Conservation (phyloP, 2,113 vertebrate genomes). For the Sinocyclocheilus anophthalmus region DNA sequence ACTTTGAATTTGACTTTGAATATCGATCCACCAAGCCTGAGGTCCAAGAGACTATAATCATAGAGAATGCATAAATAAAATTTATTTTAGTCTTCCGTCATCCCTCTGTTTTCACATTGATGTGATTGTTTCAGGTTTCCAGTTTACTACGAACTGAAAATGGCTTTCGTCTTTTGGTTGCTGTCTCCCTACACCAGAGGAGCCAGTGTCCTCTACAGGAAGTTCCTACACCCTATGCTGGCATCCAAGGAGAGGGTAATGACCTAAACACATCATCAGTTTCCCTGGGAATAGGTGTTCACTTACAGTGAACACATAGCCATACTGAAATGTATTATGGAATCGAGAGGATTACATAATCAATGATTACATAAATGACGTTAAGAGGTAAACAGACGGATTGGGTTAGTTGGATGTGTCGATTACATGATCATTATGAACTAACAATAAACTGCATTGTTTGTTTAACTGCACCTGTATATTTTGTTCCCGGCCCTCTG, state of each 20-base stretch:
- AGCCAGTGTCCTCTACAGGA: conserved; percentile 86
- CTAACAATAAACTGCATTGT: not conserved
- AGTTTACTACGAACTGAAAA: conserved; percentile 86
- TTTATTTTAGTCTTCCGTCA: not conserved
- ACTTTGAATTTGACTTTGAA: not conserved
- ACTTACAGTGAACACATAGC: not conserved
- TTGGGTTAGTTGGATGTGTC: not conserved
- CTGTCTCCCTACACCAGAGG: conserved; percentile 87
- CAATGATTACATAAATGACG: conserved; percentile 10
- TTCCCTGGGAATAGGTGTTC: conserved; percentile 6
- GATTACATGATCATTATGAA: not conserved
- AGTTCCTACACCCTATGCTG: conserved; percentile 86
- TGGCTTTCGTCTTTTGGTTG: conserved; percentile 88
- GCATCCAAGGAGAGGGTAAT: conserved; percentile 87
- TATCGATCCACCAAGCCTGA: not conserved
- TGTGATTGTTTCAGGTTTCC: conserved; percentile 78
- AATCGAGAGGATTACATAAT: conserved; percentile 12
- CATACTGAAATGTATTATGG: conserved; percentile 1
- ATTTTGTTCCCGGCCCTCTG: not conserved
- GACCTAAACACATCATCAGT: conserved; percentile 27
- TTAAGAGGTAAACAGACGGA: not conserved
- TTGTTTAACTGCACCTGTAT: not conserved
- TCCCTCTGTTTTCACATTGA: not conserved
- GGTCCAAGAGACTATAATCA: not conserved
- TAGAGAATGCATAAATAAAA: not conserved